phyloP scores from a whole-genome alignment of 2,113 vertebrate genomes.

The Hypocryptadius cinnamomeus region DNA sequence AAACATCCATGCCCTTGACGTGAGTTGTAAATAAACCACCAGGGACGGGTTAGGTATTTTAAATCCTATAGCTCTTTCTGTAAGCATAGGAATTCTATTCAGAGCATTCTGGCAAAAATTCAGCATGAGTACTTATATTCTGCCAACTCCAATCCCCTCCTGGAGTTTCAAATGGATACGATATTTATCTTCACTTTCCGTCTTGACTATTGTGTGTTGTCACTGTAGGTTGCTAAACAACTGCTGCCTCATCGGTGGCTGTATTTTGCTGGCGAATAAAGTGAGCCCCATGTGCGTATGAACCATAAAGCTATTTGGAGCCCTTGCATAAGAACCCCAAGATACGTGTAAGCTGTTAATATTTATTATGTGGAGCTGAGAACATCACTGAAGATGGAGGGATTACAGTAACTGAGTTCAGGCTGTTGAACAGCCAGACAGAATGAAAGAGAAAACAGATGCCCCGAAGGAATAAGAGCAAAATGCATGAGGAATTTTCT shows the following conservation, averaged over 20 bases:
- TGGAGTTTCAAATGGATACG: constrained; percentile 32
- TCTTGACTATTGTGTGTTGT: constrained; percentile 35
- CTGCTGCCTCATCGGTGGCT: constrained; percentile 30
- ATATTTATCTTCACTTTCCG: constrained; percentile 17
- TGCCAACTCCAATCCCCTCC: constrained; percentile 39
- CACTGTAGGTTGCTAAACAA: constrained; percentile 51
- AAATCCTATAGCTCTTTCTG: constrained; percentile 13
- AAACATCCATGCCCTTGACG: neutral
- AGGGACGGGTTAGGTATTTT: neutral
- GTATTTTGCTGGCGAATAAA: neutral
- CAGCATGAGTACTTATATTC: neutral
- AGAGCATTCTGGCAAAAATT: constrained; percentile 36
- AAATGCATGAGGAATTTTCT: constrained; percentile 41
- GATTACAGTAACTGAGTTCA: constrained; percentile 42
- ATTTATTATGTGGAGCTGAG: constrained; percentile 55
- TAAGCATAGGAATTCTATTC: neutral
- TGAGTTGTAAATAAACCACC: neutral
- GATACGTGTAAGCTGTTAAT: constrained; percentile 50
- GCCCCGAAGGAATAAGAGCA: constrained; percentile 39
- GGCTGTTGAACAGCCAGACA: constrained; percentile 12
- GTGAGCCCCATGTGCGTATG: neutral
- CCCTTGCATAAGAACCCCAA: constrained; percentile 42
- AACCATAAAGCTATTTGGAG: constrained; percentile 39
- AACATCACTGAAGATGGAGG: constrained; percentile 39
- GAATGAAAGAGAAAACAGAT: constrained; percentile 51